Evolutionary conservation across 2,113 vertebrate species (phyloP).

Genomic region (Miniopterus natalensis): DNA sequence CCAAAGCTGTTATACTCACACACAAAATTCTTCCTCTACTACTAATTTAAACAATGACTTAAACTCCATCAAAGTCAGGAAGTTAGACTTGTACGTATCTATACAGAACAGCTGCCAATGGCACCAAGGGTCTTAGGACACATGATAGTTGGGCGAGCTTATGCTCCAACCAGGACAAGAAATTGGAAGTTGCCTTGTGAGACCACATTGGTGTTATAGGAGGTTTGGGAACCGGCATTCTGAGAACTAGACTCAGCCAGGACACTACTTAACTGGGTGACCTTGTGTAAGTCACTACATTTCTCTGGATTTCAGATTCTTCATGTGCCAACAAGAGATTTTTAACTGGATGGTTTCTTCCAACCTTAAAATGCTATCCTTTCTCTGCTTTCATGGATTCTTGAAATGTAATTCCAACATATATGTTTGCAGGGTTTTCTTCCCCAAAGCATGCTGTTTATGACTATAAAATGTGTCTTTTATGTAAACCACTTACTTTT

Average conservation of each 20-base stretch:
- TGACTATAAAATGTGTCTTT: constrained; percentile 77
- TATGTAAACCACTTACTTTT: constrained; percentile 75
- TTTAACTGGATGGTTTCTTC: constrained; percentile 48
- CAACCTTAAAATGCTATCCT: constrained; percentile 49
- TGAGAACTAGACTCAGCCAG: background rate
- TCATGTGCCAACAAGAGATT: background rate
- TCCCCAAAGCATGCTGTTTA: constrained; percentile 44
- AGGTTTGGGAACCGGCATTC: background rate
- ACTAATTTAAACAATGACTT: constrained; percentile 42
- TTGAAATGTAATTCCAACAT: constrained; percentile 67
- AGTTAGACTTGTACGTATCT: background rate
- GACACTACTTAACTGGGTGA: background rate
- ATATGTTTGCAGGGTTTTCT: constrained; percentile 54
- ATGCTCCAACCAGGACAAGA: background rate
- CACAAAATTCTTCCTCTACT: background rate
- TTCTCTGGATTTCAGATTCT: constrained; percentile 29
- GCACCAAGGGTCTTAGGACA: background rate
- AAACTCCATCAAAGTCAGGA: background rate
- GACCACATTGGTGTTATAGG: background rate
- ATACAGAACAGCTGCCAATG: background rate
- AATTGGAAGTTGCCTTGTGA: background rate
- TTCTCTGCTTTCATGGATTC: constrained; percentile 58
- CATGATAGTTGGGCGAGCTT: background rate
- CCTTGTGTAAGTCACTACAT: background rate
- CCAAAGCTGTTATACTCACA: background rate